Base-by-base conservation (phyloP, 2,888 invertebrate species). In the Phengaris arion region DNA sequence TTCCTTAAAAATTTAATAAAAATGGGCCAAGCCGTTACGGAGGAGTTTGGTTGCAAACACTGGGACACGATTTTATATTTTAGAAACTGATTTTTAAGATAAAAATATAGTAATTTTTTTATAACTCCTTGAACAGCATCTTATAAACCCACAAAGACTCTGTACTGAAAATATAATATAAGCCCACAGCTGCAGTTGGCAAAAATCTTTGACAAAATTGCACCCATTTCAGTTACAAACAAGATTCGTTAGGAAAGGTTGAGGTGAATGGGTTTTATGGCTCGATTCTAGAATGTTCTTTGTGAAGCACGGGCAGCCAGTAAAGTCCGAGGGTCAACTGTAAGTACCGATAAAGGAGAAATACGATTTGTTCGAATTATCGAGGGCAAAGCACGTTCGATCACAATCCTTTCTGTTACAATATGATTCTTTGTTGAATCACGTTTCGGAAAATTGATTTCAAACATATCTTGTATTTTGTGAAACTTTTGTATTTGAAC, bases 371-470 rank as follows among this genome's bases (percentile, higher is more conserved):
- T 68, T 68, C 74, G 68, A 68, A 75, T 79, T 77, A 77, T 72
- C 74, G 76, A 78, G 76, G 76, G 76, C 74, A 70, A 75, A 75
- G 76, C 77, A 78, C 77, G 77, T 78, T 75, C 72, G 35, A 73
- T 77, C 69, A 68, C 68, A 52, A 51, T 72, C 35, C 70, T 52
- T 70, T 74, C 74, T 70, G 57, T 77, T 78, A 74, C 76, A 72
- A 75, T 68, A 45, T 68, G 64, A 64, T 70, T 7, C 72, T 72
- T 52, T 72, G 72, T 72, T 52, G 52, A 15, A 35, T 35, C 35
- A 35, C 35, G 35, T 1, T 35, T 64, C 13, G 64, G 13, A 64
- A 64, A 64, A 64, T 64, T 45, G 64, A 64, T 64, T 64, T 64
- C 6, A 35, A 64, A 52, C 4, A 52, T 7, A 9, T 35, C 35